phyloP scores from a whole-genome alignment of 2,113 vertebrate species.

The Rhinogobius similis region DNA sequence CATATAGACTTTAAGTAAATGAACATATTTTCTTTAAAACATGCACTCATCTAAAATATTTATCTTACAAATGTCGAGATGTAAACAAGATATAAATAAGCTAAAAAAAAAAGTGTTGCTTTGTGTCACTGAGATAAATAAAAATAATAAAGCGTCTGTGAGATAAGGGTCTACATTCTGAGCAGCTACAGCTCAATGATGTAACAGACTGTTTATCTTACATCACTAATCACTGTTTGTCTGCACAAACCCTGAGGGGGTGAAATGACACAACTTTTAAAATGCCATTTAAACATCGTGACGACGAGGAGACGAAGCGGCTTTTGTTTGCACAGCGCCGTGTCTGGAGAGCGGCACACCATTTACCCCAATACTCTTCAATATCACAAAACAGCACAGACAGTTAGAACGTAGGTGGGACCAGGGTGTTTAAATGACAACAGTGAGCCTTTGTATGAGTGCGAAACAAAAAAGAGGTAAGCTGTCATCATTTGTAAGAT shows the following conservation, averaged over 20 bases:
- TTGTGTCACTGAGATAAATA: background rate
- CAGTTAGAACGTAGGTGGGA: no score
- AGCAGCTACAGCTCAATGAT: background rate
- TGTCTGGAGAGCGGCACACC: background rate
- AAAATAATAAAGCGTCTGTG: no score
- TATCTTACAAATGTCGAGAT: no score
- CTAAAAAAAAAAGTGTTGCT: background rate
- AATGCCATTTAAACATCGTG: background rate
- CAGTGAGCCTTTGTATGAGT: background rate
- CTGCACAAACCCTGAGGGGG: background rate
- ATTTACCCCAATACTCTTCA: background rate
- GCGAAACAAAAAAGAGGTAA: background rate
- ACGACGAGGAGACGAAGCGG: background rate
- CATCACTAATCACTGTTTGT: slow-evolving; percentile 9
- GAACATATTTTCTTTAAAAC: no score
- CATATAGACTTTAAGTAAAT: no score
- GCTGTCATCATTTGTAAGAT: background rate
- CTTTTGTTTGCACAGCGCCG: background rate
- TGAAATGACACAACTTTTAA: background rate
- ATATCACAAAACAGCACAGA: background rate
- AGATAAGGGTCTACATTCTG: no score
- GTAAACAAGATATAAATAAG: background rate
- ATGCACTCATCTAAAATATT: no score
- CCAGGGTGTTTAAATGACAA: no score
- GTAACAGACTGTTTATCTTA: slow-evolving; percentile 3